phyloP scores from a whole-genome alignment of 30 jellyfish, hydroid and myxozoan genomes.

The Hydractinia echinata region DNA sequence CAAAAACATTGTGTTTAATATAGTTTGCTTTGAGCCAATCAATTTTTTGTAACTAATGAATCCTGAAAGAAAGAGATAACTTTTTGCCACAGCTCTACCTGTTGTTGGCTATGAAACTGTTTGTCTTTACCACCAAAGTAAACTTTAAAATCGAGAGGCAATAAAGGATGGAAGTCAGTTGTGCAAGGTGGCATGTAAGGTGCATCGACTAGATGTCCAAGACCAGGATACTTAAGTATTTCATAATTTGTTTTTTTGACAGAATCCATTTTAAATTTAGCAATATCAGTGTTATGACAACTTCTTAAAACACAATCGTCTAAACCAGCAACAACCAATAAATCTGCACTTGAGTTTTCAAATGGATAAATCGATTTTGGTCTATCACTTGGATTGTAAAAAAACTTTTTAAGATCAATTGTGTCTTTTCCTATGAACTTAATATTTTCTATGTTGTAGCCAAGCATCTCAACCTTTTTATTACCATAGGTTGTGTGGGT shows the following conservation, averaged over 20 bases:
- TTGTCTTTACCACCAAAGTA: constrained; percentile 25
- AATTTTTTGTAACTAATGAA: not conserved
- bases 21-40: no score
- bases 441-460: not conserved
- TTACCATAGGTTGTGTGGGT: constrained; percentile 14
- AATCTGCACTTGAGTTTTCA: constrained; percentile 22
- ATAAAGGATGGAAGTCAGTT: not conserved
- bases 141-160: not conserved
- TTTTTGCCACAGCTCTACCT: constrained; percentile 25
- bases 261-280: constrained; percentile 23
- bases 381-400: not conserved
- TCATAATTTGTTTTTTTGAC: constrained; percentile 26
- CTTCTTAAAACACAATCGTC: constrained; percentile 9
- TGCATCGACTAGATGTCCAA: constrained; percentile 29
- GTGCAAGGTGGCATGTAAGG: constrained; percentile 33
- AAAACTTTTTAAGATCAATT: not conserved
- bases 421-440: not conserved
- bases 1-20: no score
- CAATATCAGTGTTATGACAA: constrained; percentile 9
- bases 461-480: not conserved
- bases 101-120: not conserved
- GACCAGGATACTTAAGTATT: not conserved
- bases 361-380: constrained; percentile 22
- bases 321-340: constrained; percentile 13
- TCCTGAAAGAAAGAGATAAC: constrained; percentile 14